Evolutionary conservation across 2,113 vertebrate genomes (phyloP).

Genomic region (Cephalopterus ornatus): DNA sequence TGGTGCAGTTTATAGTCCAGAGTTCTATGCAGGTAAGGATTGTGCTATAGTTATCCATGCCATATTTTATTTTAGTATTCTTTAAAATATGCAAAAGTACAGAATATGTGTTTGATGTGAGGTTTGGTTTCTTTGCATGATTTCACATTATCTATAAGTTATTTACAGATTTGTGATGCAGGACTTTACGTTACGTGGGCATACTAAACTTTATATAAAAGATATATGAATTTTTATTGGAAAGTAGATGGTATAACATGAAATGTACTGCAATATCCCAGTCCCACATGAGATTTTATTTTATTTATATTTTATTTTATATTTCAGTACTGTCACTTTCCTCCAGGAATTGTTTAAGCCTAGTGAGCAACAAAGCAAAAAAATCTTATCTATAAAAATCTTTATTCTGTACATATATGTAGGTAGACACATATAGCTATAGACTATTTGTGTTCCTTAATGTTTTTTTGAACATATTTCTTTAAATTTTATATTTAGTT

Average conservation of each 20-base stretch:
- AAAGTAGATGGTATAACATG: not conserved
- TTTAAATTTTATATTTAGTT: not conserved
- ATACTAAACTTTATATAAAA: not conserved
- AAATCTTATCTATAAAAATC: not conserved
- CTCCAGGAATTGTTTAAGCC: not conserved
- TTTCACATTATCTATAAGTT: not conserved
- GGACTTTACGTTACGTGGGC: not conserved
- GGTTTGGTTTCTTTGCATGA: not conserved
- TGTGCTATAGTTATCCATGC: not conserved
- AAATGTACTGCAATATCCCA: not conserved
- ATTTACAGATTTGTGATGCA: not conserved
- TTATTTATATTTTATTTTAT: not conserved
- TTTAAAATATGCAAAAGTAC: not conserved
- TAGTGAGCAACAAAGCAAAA: not conserved
- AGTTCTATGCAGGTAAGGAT: slow-evolving; percentile 97
- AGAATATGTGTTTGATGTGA: not conserved
- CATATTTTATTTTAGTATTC: not conserved
- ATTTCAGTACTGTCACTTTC: not conserved
- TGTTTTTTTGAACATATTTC: not conserved
- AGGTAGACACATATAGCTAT: not conserved
- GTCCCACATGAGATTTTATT: not conserved
- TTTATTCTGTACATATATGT: not conserved
- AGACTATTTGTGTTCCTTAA: not conserved
- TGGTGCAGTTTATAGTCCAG: slow-evolving; percentile 96
- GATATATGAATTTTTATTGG: not conserved